Percentiles rank a stretch among this genome's conserved stretches.
These are phyloP conservation scores for Mallotus villosus DNA, from an alignment of 2,797 vertebrate species.

Conservation along the genomic window DNA sequence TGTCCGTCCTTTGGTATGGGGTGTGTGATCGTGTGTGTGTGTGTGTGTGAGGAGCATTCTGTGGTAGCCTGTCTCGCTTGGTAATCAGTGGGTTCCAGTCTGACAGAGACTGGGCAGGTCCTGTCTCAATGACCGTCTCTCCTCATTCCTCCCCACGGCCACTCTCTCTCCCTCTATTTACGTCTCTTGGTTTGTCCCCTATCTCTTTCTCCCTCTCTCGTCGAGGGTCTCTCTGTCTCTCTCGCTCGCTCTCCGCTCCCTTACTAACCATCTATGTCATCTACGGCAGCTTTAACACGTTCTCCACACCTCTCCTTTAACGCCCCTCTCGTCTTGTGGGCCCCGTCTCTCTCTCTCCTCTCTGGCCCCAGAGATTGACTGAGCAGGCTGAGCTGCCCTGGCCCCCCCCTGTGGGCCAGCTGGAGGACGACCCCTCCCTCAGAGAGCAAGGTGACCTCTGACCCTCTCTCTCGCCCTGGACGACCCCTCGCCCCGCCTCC, in stretches of 20 bases:
- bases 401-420: conserved; percentile 77
- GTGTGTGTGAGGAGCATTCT: neutral
- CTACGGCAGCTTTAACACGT: too few species aligned
- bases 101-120: conserved; percentile 10
- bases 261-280: too few species aligned
- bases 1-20: conserved; percentile 19
- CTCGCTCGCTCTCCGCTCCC: conserved; percentile 37
- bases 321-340: conserved; percentile 21
- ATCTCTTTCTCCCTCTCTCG: neutral
- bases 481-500: conserved; percentile 18
- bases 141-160: neutral
- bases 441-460: conserved; percentile 77
- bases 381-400: conserved; percentile 73
- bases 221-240: conserved; percentile 11
- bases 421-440: conserved; percentile 69
- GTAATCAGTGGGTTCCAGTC: conserved; percentile 41
- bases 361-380: conserved; percentile 66
- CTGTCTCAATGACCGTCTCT: conserved; percentile 4
- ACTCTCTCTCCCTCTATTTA: neutral
- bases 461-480: conserved; percentile 40
- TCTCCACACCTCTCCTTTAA: conserved; percentile 30
- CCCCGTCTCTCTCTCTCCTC: conserved; percentile 16
- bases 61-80: conserved; percentile 39
- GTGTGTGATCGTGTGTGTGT: conserved; percentile 4
- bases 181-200: too few species aligned